Percentiles rank a stretch among this genome's conserved stretches.
phyloP scores from a whole-genome alignment of 2,797 vertebrate genomes.

The Pelochelys cantorii region DNA sequence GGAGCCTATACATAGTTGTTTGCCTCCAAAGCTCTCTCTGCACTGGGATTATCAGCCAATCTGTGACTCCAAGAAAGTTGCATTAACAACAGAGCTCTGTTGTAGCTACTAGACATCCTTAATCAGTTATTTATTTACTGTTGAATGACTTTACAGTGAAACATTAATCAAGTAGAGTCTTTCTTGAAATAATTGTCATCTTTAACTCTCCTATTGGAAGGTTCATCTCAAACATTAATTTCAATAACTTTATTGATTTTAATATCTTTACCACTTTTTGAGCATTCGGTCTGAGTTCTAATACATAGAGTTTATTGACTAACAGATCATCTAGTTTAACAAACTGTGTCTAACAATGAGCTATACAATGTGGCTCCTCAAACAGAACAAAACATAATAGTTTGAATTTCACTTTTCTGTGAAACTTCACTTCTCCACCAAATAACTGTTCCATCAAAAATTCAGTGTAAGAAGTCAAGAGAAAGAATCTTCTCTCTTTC shows the following conservation, averaged over 20 bases:
- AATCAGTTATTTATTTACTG: background rate
- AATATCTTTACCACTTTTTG: background rate
- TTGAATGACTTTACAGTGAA: background rate
- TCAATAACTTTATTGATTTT: background rate
- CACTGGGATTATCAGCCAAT: background rate
- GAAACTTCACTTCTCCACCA: background rate
- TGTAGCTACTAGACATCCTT: background rate
- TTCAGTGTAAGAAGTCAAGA: background rate
- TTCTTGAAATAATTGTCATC: background rate
- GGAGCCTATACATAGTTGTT: background rate
- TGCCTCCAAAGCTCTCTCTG: background rate
- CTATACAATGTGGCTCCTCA: background rate
- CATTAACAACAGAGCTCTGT: background rate
- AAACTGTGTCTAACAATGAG: background rate
- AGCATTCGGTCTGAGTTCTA: background rate
- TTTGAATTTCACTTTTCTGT: background rate
- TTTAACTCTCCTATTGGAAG: background rate
- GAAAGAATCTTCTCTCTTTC: background rate
- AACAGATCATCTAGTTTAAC: background rate
- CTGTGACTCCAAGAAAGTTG: background rate
- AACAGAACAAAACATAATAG: background rate
- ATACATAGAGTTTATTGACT: background rate
- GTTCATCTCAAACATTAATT: background rate
- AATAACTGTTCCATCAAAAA: background rate
- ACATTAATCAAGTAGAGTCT: background rate